Conservation (phyloP, 2,113 vertebrate species). For the Murina feae region DNA sequence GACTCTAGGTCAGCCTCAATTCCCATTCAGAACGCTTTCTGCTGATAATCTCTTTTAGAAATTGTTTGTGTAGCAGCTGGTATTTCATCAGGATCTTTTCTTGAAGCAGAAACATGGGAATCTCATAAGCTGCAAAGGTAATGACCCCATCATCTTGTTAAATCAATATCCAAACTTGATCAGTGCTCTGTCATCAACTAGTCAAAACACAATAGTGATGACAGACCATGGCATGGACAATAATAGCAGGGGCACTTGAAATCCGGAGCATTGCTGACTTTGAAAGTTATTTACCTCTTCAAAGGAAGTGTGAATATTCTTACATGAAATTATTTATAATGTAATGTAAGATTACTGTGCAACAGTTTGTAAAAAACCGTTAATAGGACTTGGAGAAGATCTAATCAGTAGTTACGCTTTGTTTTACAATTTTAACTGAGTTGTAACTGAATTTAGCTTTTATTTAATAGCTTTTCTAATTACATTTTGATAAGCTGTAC, state of each 20-base stretch:
- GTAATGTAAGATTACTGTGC: not conserved
- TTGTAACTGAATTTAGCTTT: slow-evolving; percentile 32
- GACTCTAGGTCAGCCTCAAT: slow-evolving; percentile 73
- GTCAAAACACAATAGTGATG: slow-evolving; percentile 28
- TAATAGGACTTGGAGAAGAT: slow-evolving; percentile 25
- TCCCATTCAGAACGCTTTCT: slow-evolving; percentile 69
- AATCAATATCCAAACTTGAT: slow-evolving; percentile 54
- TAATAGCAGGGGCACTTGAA: not conserved
- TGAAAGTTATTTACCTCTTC: slow-evolving; percentile 6
- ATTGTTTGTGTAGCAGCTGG: slow-evolving; percentile 62
- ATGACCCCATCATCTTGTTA: slow-evolving; percentile 49
- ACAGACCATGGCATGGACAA: not conserved
- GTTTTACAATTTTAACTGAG: not conserved
- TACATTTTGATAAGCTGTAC: not conserved
- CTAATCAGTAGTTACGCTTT: slow-evolving; percentile 36
- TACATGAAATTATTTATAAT: slow-evolving; percentile 29
- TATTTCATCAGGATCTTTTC: slow-evolving; percentile 70
- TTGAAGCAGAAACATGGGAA: slow-evolving; percentile 40
- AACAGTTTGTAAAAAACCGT: slow-evolving; percentile 5
- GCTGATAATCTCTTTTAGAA: slow-evolving; percentile 59
- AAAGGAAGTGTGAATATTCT: not conserved
- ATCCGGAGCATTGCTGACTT: not conserved
- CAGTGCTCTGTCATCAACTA: slow-evolving; percentile 32
- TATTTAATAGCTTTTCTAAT: slow-evolving; percentile 37
- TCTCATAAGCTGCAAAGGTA: slow-evolving; percentile 19